Evolutionary conservation across 1,140 invertebrate species (phyloP), one percentile per base, ranked within the genome.

Genomic region (Zaprionus africanus): DNA sequence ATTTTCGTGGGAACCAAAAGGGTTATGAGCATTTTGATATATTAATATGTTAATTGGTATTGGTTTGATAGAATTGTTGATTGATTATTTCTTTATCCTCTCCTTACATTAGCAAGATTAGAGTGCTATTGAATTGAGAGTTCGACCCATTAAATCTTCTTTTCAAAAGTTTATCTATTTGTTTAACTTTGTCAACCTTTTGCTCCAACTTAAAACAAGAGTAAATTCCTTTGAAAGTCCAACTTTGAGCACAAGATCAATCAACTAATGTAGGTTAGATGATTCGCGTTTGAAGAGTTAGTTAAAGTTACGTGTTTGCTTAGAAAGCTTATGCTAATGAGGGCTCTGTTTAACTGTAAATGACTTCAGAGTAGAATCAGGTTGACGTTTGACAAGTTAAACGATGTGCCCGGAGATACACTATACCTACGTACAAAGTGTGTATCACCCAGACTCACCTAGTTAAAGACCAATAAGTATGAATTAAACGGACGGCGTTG

Each of bases 401-500:
- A 26, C 13, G 43, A 49, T 31, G 26, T 38, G 31, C 46, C 15
- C 38, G 17, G 6, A 19, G 17, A 4, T 46, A 19, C 22, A 22
- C 22, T 22, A 11, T 13, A 46, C n/a, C 15, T 46, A 46, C n/a
- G 17, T 17, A 22, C 1, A 26, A 26, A 26, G 5, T 26, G 26
- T 31, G 7, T 31, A 31, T 3, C 28, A 31, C 7, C 28, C 28
- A 51, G 46, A 24, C 19, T 12, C 46, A 13, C 11, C 46, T 9
- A 12, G 19, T 51, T 22, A 51, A 22, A 24, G 19, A 19, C n/a
- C 41, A 17, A 17, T 17, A 46, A 46, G 7, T 17, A 17, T n/a
- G 17, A 2, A 46, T 46, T 46, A 46, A 46, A 31, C 22, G 60
- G 64, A 62, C 70, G 57, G 63, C 38, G 24, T 17, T 65, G 63